Base-by-base conservation (phyloP, 2,888 invertebrate species). In the Orthonevra nobilis region DNA sequence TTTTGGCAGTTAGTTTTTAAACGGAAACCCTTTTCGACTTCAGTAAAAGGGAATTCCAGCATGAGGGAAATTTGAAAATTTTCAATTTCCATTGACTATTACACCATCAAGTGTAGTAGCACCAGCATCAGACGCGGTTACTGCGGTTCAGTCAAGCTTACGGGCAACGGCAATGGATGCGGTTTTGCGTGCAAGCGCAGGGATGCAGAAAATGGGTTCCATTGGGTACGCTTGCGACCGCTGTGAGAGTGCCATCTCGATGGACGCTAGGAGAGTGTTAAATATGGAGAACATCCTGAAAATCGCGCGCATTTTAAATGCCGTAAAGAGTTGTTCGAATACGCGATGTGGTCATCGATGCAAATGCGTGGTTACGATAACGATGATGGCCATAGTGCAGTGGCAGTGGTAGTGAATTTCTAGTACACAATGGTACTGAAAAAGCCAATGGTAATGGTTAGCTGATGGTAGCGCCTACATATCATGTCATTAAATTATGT, bases 81-180 rank as follows among this genome's bases (percentile, higher is more conserved):
- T 79, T 73, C 73, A 79, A 79, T 79, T 79, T 73, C 40, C 66
- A 79, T 79, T 60, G 60, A 79, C 66, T 79, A 73, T 66, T 54
- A 60, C 46, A 61, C 54, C 19, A 64, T 77, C 38, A 63, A 48
- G 23, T 64, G 58, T 28, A 52, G 28, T 15, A 23, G 36, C 23
- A 42, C 1, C 40, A 46, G 3, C 34, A 36, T n/a, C 30, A 32
- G 6, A 9, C 3, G n/a, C n/a, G n/a, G n/a, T n/a, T n/a, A n/a
- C n/a, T n/a, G n/a, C n/a, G n/a, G n/a, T n/a, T 34, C 40, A 52
- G 42, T 50, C 56, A 36, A 20, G 58, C 50, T 30, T 52, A 52
- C 40, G 19, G 48, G 50, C 30, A 42, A 20, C 10, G 63, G 40
- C 40, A 44, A 44, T 72, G 70, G 54, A 54, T 66, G 73, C 40